phyloP scores from a whole-genome alignment of 2,797 vertebrate species.

The Sebastes hopkinsi region DNA sequence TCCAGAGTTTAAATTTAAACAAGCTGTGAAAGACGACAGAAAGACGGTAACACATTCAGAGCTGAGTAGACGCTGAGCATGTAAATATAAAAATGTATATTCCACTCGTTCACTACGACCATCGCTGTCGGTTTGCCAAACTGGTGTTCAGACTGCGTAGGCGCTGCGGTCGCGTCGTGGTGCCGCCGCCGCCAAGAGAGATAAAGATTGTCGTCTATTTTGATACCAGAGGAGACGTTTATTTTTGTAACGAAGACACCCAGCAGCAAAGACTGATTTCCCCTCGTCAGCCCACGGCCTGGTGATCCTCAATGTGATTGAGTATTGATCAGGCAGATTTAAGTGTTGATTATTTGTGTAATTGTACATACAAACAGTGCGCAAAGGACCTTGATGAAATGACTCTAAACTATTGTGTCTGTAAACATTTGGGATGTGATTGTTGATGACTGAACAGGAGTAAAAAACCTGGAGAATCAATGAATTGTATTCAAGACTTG shows the following conservation, averaged over 20 bases:
- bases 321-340: constrained; percentile 8
- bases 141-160: background rate
- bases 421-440: background rate
- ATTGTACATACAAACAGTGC: constrained; percentile 40
- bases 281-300: background rate
- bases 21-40: constrained; percentile 1
- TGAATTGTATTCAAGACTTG: background rate
- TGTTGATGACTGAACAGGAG: background rate
- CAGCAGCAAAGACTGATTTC: constrained; percentile 43
- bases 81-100: constrained; percentile 39
- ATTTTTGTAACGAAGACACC: constrained; percentile 73
- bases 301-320: constrained; percentile 15
- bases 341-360: constrained; percentile 40
- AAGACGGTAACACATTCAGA: background rate
- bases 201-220: constrained; percentile 73
- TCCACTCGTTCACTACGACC: background rate
- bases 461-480: no score
- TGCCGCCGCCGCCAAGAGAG: background rate
- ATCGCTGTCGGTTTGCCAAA: background rate
- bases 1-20: background rate
- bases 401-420: background rate
- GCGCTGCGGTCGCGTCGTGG: background rate
- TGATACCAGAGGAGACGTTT: constrained; percentile 78
- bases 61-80: background rate
- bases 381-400: background rate